Conservation (phyloP, 1,140 invertebrate genomes). For the Epicauta chinensis region DNA sequence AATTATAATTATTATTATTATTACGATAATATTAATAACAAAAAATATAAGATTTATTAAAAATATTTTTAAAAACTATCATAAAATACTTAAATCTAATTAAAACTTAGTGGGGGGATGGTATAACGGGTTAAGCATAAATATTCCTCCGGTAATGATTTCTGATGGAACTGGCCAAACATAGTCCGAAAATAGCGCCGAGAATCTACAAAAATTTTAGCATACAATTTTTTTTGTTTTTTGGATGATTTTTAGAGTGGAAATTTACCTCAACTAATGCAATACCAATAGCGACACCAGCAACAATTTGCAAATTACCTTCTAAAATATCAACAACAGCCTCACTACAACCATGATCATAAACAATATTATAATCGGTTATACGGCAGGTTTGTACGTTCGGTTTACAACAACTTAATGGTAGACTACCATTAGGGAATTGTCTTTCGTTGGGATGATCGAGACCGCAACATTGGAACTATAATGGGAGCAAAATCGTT, state of each 20-base stretch:
- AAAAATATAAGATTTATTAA: conserved; percentile 9
- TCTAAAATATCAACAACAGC: too few relatives aligned
- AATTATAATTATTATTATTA: too few relatives aligned
- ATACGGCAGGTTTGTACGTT: conserved; percentile 2
- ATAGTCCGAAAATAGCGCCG: conserved; percentile 38
- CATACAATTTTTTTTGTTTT: too few relatives aligned
- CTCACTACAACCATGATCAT: not conserved
- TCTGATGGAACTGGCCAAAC: conserved; percentile 38
- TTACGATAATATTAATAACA: not conserved
- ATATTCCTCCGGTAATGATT: conserved; percentile 36
- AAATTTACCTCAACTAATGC: too few relatives aligned
- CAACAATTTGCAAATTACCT: too few relatives aligned
- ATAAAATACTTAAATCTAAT: conserved; percentile 2
- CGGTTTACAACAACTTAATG: conserved; percentile 26
- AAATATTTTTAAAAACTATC: conserved; percentile 3
- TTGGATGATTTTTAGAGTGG: too few relatives aligned
- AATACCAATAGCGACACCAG: too few relatives aligned
- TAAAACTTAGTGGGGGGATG: not conserved
- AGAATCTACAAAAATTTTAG: conserved; percentile 40
- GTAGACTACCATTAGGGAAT: conserved; percentile 9
- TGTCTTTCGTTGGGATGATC: conserved; percentile 43
- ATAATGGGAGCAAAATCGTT: too few relatives aligned
- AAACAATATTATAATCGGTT: conserved; percentile 8
- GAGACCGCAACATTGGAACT: conserved; percentile 56
- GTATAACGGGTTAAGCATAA: conserved; percentile 23